Evolutionary conservation across 2,113 vertebrate genomes (phyloP), one percentile per base, ranked within the genome.

Genomic region (Platichthys flesus): DNA sequence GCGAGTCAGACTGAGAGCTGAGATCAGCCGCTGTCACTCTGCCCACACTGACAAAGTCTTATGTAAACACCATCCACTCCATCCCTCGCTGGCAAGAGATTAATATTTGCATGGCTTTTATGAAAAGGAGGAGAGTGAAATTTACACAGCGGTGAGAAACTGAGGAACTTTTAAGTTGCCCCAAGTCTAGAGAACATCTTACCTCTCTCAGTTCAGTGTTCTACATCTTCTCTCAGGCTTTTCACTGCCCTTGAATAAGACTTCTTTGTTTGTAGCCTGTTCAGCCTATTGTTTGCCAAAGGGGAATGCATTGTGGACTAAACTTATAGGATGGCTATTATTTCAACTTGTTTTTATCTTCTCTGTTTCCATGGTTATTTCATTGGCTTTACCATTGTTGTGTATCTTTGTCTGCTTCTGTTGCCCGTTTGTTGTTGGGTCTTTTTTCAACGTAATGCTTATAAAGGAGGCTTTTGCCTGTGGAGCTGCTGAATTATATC

Each of bases 1-100:
- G 82, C 52, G 58, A 80, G 71, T 76, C 79, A 59, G 79, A 88
- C 60, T 20, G 75, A 79, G 81, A 66, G 58, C 72, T 55, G 72
- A 67, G 81, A 79, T 79, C 54, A 67, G 76, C 68, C 62, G 35
- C 71, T 83, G 88, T 83, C 79, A 70, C 78, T 77, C 84, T 71
- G 76, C 84, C 84, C 84, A 86, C 90, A 76, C 71, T 86, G 88
- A 82, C 86, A 89, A 88, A 26, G 68, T 80, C 84, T 89, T 79
- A 78, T 88, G 85, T 89, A 88, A 89, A 90, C 90, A 87, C 69
- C 67, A 49, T 54, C 79, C 71, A 78, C 81, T 82, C 82, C 74
- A 76, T 81, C 70, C 54, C 64, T 79, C 40, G 69, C 77, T 54
- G 52, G 82, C 77, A 79, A 70, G 63, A 75, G 71, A 79, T 79